phyloP scores from a whole-genome alignment of 1,140 invertebrate species.

The Rhizoglyphus robini region DNA sequence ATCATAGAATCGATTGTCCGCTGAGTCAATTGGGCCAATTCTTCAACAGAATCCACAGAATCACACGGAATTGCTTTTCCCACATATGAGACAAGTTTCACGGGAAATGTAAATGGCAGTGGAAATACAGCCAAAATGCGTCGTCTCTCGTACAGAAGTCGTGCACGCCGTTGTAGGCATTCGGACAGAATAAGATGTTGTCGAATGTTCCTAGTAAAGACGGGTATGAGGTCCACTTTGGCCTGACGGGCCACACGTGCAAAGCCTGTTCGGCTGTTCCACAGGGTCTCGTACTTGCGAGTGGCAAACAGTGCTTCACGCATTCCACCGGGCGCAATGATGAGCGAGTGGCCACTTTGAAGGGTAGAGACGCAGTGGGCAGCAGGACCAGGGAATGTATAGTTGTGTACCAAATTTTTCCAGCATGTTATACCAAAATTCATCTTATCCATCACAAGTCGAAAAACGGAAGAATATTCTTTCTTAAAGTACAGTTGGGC shows the following conservation, averaged over 20 bases:
- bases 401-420: constrained; percentile 84
- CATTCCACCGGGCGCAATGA: constrained; percentile 88
- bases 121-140: constrained; percentile 92
- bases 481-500: constrained; percentile 63
- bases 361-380: constrained; percentile 69
- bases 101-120: constrained; percentile 75
- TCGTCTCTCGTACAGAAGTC: constrained; percentile 54
- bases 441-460: constrained; percentile 86
- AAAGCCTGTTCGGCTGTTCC: too few species aligned
- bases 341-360: constrained; percentile 69
- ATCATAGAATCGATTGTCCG: constrained; percentile 57
- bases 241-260: too few species aligned
- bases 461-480: constrained; percentile 65
- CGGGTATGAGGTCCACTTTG: constrained; percentile 79
- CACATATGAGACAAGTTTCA: too few species aligned
- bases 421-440: constrained; percentile 40
- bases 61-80: constrained; percentile 67
- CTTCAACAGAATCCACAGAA: constrained; percentile 52
- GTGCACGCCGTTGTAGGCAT: constrained; percentile 25
- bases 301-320: constrained; percentile 64
- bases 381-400: too few species aligned
- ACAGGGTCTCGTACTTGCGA: constrained; percentile 38
- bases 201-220: constrained; percentile 89
- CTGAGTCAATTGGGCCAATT: constrained; percentile 61
- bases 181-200: constrained; percentile 64